phyloP scores from a whole-genome alignment of 2,888 invertebrate genomes.

The Synergus itoensis region DNA sequence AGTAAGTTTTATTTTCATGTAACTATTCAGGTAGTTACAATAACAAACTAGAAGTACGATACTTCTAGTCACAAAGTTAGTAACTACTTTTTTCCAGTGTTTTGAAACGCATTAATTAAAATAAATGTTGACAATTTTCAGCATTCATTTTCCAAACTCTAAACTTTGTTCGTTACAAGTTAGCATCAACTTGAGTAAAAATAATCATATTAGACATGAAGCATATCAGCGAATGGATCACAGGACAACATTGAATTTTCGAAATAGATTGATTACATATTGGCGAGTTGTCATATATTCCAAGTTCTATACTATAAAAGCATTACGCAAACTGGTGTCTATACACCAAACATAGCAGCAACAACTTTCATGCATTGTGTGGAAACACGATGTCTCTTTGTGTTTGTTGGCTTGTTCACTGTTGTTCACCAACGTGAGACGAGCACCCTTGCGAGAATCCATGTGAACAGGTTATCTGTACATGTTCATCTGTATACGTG shows the following conservation, averaged over 20 bases:
- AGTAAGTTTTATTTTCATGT: too few relatives aligned
- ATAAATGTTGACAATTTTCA: too few relatives aligned
- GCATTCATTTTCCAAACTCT: too few relatives aligned
- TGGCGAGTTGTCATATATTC: not conserved
- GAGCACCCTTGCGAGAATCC: slow-evolving; percentile 30
- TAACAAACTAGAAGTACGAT: too few relatives aligned
- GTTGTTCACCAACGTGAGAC: slow-evolving; percentile 17
- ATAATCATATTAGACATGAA: too few relatives aligned
- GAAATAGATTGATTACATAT: not conserved
- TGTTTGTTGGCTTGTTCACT: slow-evolving; percentile 14
- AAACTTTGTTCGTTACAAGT: too few relatives aligned
- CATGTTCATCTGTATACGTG: slow-evolving; percentile 37
- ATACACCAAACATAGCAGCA: not conserved
- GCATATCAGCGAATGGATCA: not conserved
- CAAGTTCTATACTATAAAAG: not conserved
- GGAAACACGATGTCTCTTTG: slow-evolving; percentile 3
- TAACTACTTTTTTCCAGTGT: too few relatives aligned
- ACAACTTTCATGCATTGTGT: slow-evolving; percentile 2
- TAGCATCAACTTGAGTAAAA: not conserved
- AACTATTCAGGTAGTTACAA: too few relatives aligned
- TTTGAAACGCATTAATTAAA: too few relatives aligned
- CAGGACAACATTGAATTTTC: not conserved
- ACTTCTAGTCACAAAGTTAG: too few relatives aligned
- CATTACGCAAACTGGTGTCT: not conserved
- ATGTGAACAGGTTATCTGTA: slow-evolving; percentile 16